A percentile compares a stretch with the other conserved stretches of the same genome.
Conservation (phyloP, 2,113 vertebrate genomes). For the Leiothrix lutea region DNA sequence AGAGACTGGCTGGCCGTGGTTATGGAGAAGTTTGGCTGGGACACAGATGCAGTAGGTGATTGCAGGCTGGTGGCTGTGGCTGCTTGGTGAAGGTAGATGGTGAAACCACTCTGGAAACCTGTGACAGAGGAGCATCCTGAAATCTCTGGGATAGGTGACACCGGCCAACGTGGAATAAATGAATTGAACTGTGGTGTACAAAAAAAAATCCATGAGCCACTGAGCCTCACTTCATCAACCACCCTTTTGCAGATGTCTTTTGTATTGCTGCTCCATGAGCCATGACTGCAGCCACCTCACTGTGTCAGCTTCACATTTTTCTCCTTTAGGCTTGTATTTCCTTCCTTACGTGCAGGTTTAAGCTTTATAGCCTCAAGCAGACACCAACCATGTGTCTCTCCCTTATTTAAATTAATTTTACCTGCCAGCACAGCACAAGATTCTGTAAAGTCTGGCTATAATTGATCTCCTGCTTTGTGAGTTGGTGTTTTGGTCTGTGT, state of each 20-base stretch:
- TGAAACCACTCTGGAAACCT: neutral
- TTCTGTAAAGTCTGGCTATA: neutral
- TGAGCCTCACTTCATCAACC: neutral
- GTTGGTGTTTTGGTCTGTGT: neutral
- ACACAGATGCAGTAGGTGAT: neutral
- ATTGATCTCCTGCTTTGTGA: neutral
- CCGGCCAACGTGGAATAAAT: neutral
- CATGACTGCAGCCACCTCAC: neutral
- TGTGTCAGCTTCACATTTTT: neutral
- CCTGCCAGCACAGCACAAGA: neutral
- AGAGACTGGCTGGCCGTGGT: neutral
- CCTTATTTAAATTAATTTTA: neutral
- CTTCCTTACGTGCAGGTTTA: neutral
- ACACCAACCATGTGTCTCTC: neutral
- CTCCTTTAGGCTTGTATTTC: neutral
- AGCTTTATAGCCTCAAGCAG: neutral
- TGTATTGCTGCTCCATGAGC: neutral
- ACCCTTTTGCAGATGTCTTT: neutral
- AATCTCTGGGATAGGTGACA: neutral
- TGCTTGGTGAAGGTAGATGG: neutral
- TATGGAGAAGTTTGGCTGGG: neutral
- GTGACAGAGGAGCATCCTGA: neutral
- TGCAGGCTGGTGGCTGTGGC: neutral
- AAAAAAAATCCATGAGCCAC: accelerated
- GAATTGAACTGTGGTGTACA: accelerated